Base-by-base conservation (phyloP, 2,113 vertebrate genomes). In the Sula dactylatra region DNA sequence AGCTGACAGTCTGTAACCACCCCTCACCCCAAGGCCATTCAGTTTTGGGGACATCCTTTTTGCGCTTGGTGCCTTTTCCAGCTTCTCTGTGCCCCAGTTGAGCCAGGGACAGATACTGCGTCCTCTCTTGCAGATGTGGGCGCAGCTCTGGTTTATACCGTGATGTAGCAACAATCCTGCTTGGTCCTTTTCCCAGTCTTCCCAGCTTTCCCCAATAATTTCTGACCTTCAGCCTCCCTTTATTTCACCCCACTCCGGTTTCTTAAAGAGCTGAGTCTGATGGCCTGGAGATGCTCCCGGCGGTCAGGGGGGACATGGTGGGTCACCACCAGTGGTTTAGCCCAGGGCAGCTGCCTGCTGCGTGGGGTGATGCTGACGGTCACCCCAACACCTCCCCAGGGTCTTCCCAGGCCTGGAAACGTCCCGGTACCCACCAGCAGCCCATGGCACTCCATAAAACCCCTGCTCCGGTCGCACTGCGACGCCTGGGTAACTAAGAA, bases 281-380 rank as follows among this genome's bases (percentile, higher is more conserved):
- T 10, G 22, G 27, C 29, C 69, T 27, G 40, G 17, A 7, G 4
- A 17, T 71, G 73, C 45, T 13, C 31, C 14, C 0, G 1, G 45
- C 1, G 0, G 19, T 29, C 0, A 0, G 18, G 8, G 24, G 44
- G n/a, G 4, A 2, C 20, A 4, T 0, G 0, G 36, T 5, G 58
- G 47, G 12, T 38, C 32, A 21, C 14, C 0, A 1, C 45, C 5
- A 1, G 11, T 2, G 4, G 26, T 9, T 58, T 66, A 38, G 40
- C 47, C 36, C 42, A 18, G 47, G 61, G 20, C n/a, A 7, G 44
- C 79, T 61, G 64, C 50, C 20, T 13, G 52, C 45, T 8, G 47
- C 1, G 0, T 13, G 20, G 69, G 58, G 55, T 56, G 91, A 8
- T 9, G 5, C 52, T 44, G 61, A 24, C 1, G 2, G 9, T 29